Conservation (phyloP, 2,113 vertebrate genomes). For the Sphyrna mokarran region DNA sequence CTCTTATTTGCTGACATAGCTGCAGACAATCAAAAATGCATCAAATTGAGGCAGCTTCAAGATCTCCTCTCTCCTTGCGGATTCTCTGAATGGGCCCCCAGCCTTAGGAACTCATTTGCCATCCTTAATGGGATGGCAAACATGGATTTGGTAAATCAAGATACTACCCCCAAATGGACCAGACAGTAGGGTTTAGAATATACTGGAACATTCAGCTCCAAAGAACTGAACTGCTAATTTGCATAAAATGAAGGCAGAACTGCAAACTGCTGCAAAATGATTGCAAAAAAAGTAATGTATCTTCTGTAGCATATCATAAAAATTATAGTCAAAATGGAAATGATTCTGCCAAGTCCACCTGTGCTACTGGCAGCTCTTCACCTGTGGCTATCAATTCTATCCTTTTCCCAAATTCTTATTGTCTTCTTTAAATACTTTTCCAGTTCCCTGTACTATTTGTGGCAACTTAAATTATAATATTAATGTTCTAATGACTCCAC, state of each 20-base stretch:
- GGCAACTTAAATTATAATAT: not conserved
- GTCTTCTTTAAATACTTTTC: not conserved
- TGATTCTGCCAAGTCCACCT: not conserved
- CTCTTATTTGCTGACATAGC: not conserved
- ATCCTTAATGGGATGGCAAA: too few species aligned
- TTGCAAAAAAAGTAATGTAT: not conserved
- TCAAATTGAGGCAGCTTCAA: not conserved
- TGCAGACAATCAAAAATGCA: not conserved
- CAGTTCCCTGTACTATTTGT: not conserved
- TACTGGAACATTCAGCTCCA: not conserved
- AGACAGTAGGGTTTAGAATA: not conserved
- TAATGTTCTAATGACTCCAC: not conserved
- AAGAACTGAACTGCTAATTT: not conserved
- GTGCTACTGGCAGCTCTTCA: not conserved
- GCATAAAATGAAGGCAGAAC: not conserved
- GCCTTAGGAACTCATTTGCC: too few species aligned
- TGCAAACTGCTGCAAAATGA: not conserved
- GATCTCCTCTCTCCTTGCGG: too few species aligned
- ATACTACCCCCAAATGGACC: not conserved
- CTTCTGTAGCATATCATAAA: not conserved
- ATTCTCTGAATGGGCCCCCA: too few species aligned
- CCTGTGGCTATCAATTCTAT: not conserved
- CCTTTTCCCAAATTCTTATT: not conserved
- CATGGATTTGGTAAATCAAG: too few species aligned
- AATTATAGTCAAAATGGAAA: not conserved